Base-by-base conservation (phyloP, 2,797 vertebrate genomes). In the Mormyrops attenuatus region DNA sequence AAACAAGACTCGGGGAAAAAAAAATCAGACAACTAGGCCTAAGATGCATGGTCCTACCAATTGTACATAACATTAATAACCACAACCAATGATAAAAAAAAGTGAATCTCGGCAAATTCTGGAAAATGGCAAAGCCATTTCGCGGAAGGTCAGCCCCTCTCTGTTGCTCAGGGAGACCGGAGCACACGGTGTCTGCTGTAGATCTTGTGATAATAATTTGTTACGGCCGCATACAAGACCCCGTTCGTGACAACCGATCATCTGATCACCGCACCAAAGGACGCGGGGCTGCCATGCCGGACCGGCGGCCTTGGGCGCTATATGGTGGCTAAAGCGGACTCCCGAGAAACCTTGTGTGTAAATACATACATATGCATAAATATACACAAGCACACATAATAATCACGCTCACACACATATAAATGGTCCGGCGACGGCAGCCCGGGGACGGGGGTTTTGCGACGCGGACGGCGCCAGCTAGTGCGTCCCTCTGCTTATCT, bases 401-500 rank as follows among this genome's bases (percentile, higher is more conserved):
- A 13, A 60, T 30, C 26, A 52, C 50, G 13, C 60, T 1, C 22
- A 66, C 7, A 66, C 17, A 57, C 55, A 57, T 5, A 55, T 34
- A 34, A 30, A 30, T 69, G 30, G 30, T 15, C 11, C 30, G 66
- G n/a, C 41, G 77, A 82, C n/a, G 20, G 41, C 77, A n/a, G 44
- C 20, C 6, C 17, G n/a, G n/a, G 38, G 17, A 22, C 77, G 6
- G 44, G 6, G n/a, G 38, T 13, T 13, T 17, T 47, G 38, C 26
- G 44, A 52, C 47, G n/a, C 17, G 49, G 49, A 52, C 3, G 3
- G 50, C 47, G 11, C 22, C 2, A 96, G 96, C 63, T 69, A 34
- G 9, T 34, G 26, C 63, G 96, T 95, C 95, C 94, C 94, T 94
- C 96, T 96, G 97, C 97, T 99, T 99, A 99, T 99, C 98, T 96